Conservation (phyloP, 1,140 invertebrate genomes). For the Drosophila azteca region DNA sequence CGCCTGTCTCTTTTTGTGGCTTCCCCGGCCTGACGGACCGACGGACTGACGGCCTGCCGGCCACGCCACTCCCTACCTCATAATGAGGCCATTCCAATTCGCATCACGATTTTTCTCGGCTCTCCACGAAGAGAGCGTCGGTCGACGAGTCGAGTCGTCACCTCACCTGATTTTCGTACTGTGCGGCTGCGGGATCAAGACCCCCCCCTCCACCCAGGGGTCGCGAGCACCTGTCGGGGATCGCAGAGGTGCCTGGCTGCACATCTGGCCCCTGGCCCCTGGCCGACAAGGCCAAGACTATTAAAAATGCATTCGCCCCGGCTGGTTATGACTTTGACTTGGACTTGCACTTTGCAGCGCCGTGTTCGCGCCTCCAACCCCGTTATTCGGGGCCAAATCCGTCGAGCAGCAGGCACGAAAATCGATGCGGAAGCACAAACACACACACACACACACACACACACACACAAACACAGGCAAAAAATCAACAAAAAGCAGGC, state of each 20-base stretch:
- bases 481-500: constrained; percentile 32
- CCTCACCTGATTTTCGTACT: too few species aligned
- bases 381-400: too few species aligned
- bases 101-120: background rate
- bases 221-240: too few species aligned
- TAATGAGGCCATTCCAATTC: background rate
- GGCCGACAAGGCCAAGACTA: constrained; percentile 30
- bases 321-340: background rate
- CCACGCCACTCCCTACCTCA: background rate
- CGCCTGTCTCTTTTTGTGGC: constrained; percentile 16
- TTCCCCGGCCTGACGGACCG: background rate
- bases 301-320: constrained; percentile 25
- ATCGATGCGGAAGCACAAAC: background rate
- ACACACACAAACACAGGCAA: background rate
- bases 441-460: background rate
- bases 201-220: too few species aligned
- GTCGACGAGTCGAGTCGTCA: too few species aligned
- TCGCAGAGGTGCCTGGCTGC: too few species aligned
- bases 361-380: too few species aligned
- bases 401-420: background rate
- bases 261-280: too few species aligned
- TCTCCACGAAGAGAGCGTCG: background rate
- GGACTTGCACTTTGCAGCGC: constrained; percentile 23
- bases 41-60: background rate
- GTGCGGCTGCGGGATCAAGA: too few species aligned